phyloP scores from a whole-genome alignment of 2,113 vertebrate species.

The Pachyramphus minor region DNA sequence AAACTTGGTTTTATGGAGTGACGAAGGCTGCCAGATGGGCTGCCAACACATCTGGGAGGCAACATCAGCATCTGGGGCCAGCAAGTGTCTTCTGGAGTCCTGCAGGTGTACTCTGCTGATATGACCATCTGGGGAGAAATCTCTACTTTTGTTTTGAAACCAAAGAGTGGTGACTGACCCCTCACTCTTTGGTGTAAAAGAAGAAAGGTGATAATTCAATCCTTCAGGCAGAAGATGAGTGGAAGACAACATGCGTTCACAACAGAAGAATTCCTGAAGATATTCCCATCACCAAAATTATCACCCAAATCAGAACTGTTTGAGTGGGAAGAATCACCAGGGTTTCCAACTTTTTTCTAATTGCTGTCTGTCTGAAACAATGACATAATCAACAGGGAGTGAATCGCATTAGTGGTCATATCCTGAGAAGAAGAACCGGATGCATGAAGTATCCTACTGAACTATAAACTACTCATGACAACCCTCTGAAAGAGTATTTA shows the following conservation, averaged over 20 bases:
- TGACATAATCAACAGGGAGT: not conserved
- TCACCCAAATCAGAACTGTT: not conserved
- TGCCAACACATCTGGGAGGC: not conserved
- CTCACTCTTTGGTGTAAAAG: not conserved
- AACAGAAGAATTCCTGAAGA: not conserved
- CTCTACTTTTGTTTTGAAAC: not conserved
- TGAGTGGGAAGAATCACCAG: not conserved
- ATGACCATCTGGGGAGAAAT: not conserved
- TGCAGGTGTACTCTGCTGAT: accelerated
- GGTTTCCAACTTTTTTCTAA: not conserved
- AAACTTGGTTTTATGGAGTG: not conserved
- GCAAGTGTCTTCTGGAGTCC: not conserved
- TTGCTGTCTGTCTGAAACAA: not conserved
- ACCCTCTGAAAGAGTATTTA: not conserved
- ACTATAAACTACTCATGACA: not conserved
- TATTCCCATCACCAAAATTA: not conserved
- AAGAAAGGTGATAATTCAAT: not conserved
- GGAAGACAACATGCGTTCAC: not conserved
- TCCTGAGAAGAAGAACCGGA: not conserved
- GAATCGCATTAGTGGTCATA: not conserved
- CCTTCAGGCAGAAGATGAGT: not conserved
- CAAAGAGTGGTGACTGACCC: not conserved
- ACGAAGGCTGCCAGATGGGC: not conserved
- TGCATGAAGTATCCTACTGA: not conserved
- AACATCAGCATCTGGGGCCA: not conserved